Evolutionary conservation across 2,797 vertebrate species (phyloP).

Genomic region (Carduelis carduelis): DNA sequence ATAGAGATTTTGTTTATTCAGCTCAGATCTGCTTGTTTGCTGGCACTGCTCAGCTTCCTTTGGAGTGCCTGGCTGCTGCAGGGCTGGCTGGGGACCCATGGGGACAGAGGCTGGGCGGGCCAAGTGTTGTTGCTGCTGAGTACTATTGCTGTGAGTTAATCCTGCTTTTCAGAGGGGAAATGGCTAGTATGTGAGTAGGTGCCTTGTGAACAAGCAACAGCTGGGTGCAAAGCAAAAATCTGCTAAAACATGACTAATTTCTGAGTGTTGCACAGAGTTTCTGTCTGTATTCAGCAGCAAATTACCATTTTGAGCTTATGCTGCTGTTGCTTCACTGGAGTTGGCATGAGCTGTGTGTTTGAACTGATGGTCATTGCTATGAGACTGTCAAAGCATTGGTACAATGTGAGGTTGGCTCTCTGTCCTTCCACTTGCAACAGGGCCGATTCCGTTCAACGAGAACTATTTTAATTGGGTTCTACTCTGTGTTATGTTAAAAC

Average conservation of each 20-base stretch:
- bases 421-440: neutral
- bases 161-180: neutral
- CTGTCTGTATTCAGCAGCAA: neutral
- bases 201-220: neutral
- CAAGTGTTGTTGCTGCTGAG: neutral
- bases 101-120: neutral
- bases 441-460: neutral
- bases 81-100: neutral
- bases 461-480: neutral
- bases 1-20: neutral
- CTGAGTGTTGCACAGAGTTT: neutral
- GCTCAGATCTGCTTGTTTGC: neutral
- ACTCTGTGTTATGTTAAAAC: neutral
- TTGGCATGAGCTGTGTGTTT: neutral
- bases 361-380: neutral
- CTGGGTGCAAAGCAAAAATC: neutral
- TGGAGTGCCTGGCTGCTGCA: neutral
- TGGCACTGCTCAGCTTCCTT: neutral
- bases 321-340: neutral
- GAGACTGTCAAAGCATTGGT: neutral
- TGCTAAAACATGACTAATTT: neutral
- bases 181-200: neutral
- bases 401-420: neutral
- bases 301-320: neutral
- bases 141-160: neutral